Evolutionary conservation across 2,888 invertebrate genomes (phyloP).

Genomic region (Microctonus hyperodae): DNA sequence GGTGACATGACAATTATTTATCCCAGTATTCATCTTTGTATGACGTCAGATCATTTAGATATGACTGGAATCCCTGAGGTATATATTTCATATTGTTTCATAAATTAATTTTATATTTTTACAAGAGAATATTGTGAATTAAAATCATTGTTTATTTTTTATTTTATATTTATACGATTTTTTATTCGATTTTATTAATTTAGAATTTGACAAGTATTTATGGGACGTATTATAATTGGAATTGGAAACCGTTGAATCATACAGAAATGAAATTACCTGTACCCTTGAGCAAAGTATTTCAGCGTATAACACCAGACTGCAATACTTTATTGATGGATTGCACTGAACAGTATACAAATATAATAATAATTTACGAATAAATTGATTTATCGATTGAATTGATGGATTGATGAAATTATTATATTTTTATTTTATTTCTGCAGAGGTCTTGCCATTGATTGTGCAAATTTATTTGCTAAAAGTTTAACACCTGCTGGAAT

Average conservation of each 20-base stretch:
- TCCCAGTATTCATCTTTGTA: constrained; percentile 45
- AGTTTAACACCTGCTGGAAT: constrained; percentile 34
- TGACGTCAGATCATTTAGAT: constrained; percentile 37
- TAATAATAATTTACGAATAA: neutral
- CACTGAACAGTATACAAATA: constrained; percentile 33
- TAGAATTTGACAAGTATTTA: constrained; percentile 16
- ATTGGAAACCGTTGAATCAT: constrained; percentile 18
- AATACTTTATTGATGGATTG: constrained; percentile 35
- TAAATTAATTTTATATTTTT: no score
- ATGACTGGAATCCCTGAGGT: constrained; percentile 28
- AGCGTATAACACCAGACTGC: constrained; percentile 37
- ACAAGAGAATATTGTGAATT: neutral
- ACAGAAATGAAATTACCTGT: neutral
- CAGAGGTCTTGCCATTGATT: constrained; percentile 9
- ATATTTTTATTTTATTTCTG: neutral
- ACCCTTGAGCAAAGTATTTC: constrained; percentile 29
- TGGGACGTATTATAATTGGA: constrained; percentile 34
- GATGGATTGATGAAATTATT: no score
- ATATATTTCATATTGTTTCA: constrained; percentile 2
- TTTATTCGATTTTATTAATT: neutral
- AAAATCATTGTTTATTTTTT: neutral
- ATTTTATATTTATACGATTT: neutral
- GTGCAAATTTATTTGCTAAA: constrained; percentile 33
- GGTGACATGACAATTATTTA: constrained; percentile 34
- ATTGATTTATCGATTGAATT: neutral